Evolutionary conservation across 2,888 invertebrate species (phyloP).

Genomic region (Synanthedon formicaeformis): DNA sequence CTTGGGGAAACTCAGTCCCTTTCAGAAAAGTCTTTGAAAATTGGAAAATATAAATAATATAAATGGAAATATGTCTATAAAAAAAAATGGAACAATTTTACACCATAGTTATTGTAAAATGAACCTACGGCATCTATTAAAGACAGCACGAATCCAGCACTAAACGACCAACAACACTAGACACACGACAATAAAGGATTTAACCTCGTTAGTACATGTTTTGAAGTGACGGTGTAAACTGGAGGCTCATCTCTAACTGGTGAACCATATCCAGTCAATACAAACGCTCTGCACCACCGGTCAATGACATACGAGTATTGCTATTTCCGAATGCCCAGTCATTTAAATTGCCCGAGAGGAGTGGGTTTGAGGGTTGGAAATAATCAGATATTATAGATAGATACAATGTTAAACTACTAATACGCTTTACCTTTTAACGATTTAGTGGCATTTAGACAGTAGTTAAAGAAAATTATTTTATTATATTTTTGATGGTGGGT

Average conservation of each 20-base stretch:
- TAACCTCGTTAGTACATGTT: neutral
- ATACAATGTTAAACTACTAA: too few relatives aligned
- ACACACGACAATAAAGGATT: neutral
- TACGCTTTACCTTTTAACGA: too few relatives aligned
- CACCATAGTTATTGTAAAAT: too few relatives aligned
- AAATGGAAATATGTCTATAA: too few relatives aligned
- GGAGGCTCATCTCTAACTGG: conserved; percentile 28
- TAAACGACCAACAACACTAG: neutral
- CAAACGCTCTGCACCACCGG: conserved; percentile 36
- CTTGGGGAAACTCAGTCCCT: neutral
- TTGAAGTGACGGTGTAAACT: conserved; percentile 21
- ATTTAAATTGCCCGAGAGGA: conserved; percentile 19
- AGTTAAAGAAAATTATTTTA: too few relatives aligned
- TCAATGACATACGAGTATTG: conserved; percentile 59
- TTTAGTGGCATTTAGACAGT: too few relatives aligned
- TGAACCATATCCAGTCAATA: conserved; percentile 39
- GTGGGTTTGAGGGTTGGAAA: neutral
- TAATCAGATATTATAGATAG: too few relatives aligned
- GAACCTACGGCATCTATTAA: neutral
- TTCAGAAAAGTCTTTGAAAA: neutral
- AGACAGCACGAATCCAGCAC: neutral
- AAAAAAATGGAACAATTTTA: too few relatives aligned
- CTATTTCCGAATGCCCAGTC: conserved; percentile 54
- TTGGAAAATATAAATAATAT: too few relatives aligned
- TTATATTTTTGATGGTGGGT: too few relatives aligned